phyloP scores from a whole-genome alignment of 1,140 invertebrate genomes.

The Hydropsyche tenuis region DNA sequence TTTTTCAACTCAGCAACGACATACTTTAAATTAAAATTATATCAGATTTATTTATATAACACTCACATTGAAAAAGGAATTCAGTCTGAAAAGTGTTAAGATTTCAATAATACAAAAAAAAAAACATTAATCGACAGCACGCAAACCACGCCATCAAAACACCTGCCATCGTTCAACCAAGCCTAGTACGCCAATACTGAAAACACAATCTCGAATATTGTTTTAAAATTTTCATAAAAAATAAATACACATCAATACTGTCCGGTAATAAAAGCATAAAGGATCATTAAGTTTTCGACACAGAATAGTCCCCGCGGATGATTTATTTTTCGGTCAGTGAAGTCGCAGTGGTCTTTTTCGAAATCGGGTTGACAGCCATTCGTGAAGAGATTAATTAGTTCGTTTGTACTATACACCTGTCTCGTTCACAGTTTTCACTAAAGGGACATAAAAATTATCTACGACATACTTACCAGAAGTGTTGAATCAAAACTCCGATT shows the following conservation, averaged over 20 bases:
- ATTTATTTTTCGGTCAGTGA: constrained; percentile 14
- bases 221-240: too few relatives aligned
- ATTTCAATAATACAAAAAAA: neutral
- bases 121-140: neutral
- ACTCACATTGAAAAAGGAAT: too few relatives aligned
- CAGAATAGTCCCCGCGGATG: neutral
- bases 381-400: constrained; percentile 26
- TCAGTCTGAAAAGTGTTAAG: too few relatives aligned
- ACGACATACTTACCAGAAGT: too few relatives aligned
- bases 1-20: neutral
- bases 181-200: too few relatives aligned
- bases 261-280: too few relatives aligned
- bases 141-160: constrained; percentile 22
- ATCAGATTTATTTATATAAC: too few relatives aligned
- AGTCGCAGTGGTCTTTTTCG: constrained; percentile 9
- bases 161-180: constrained; percentile 1
- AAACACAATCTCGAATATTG: too few relatives aligned
- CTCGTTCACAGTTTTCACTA: constrained; percentile 7
- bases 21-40: too few relatives aligned
- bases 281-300: neutral
- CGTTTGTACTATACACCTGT: constrained; percentile 21
- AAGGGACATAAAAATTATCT: too few relatives aligned
- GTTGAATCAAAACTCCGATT: too few relatives aligned
- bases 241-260: too few relatives aligned
- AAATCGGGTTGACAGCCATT: constrained; percentile 27